These are phyloP conservation scores for Ephialtes manifestator DNA, from an alignment of 2,888 invertebrate genomes.

Conservation along the genomic window DNA sequence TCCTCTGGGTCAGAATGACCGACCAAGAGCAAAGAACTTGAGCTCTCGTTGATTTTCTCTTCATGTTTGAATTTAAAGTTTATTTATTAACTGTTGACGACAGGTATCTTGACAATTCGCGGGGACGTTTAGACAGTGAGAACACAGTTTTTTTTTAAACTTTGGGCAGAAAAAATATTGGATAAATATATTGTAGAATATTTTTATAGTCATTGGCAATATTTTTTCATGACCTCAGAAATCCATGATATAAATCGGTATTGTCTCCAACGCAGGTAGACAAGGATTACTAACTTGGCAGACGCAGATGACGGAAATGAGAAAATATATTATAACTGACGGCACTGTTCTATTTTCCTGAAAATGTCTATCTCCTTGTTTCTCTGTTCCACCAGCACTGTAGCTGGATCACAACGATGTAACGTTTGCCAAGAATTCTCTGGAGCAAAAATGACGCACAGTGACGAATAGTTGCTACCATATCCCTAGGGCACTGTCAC, in stretches of 20 bases:
- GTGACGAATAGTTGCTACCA: slow-evolving; percentile 10
- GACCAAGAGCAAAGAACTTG: slow-evolving; percentile 54
- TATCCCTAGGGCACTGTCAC: not conserved
- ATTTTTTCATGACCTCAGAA: not conserved
- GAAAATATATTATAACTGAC: slow-evolving; percentile 48
- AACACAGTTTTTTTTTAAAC: not conserved
- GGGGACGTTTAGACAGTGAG: not conserved
- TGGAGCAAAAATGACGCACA: not conserved
- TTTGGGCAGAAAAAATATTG: not conserved
- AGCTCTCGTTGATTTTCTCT: slow-evolving; percentile 52
- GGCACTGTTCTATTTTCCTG: slow-evolving; percentile 47
- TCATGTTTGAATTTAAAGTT: slow-evolving; percentile 8
- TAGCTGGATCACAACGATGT: slow-evolving; percentile 48
- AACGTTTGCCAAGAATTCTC: slow-evolving; percentile 58
- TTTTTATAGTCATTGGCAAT: not conserved
- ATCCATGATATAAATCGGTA: too few species aligned
- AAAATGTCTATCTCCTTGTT: slow-evolving; percentile 10
- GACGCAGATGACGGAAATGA: slow-evolving; percentile 21
- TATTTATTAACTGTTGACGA: slow-evolving; percentile 6
- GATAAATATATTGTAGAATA: not conserved
- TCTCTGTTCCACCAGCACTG: slow-evolving; percentile 29
- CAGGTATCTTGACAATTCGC: not conserved
- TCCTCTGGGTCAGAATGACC: slow-evolving; percentile 25
- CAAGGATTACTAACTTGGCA: not conserved
- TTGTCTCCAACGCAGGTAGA: not conserved